Evolutionary conservation across 2,113 vertebrate species (phyloP), one percentile per base, ranked within the genome.

Genomic region (Siphamia tubifer): DNA sequence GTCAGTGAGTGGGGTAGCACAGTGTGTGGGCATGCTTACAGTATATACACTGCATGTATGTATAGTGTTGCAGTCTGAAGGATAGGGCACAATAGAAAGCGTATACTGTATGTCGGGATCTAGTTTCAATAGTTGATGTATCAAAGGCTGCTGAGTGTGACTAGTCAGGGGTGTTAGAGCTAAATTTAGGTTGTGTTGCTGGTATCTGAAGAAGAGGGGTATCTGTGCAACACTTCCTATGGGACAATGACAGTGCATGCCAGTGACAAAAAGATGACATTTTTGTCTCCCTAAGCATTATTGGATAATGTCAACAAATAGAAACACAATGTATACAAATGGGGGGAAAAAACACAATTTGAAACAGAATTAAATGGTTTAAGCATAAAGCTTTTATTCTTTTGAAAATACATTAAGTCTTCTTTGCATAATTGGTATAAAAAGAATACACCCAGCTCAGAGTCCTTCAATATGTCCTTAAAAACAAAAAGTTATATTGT

Each of bases 301-400:
- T n/a, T n/a, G n/a, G n/a, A n/a, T n/a, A n/a, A n/a, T n/a, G n/a
- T n/a, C n/a, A n/a, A n/a, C n/a, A n/a, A n/a, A n/a, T n/a, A n/a
- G n/a, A n/a, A n/a, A n/a, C n/a, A n/a, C n/a, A 48, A 32, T 28
- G 25, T 17, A 49, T 6, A 7, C 21, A 20, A 31, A 16, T n/a
- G 28, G 31, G 4, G 52, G 9, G 6, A 56, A 6, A 3, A 58
- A 27, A 20, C n/a, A n/a, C 24, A 19, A 44, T 36, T 5, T 21
- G 10, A 17, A 52, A 32, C 17, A 44, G 32, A 23, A 39, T 36
- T 0, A 19, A 6, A 3, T 0, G 5, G 24, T 68, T 71, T 78
- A 65, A 32, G 47, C 66, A 86, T 55, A 68, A 80, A 82, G 73
- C 31, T 32, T 87, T 88, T 82, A 87, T 90, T 87, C 12, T 44